phyloP scores from a whole-genome alignment of 2,797 vertebrate genomes.

The Cichlasoma orientale region DNA sequence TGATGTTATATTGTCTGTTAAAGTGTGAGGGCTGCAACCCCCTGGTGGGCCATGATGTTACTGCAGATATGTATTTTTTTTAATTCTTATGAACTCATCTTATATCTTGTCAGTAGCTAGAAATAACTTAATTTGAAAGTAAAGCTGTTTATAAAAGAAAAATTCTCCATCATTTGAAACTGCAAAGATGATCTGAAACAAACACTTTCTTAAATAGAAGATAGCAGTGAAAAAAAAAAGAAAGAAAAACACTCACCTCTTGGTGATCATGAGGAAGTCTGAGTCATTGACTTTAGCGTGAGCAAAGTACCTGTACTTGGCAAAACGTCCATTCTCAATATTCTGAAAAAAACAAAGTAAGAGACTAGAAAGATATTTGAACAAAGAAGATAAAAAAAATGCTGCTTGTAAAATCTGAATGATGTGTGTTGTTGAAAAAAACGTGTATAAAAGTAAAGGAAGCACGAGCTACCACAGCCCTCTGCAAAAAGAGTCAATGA shows the following conservation, averaged over 20 bases:
- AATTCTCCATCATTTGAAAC: not conserved
- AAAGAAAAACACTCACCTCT: constrained; percentile 82
- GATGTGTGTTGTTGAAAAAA: not conserved
- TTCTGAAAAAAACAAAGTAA: constrained; percentile 80
- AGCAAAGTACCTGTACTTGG: constrained; percentile 94
- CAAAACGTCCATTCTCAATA: constrained; percentile 98
- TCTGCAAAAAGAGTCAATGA: not conserved
- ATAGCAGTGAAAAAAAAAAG: not conserved
- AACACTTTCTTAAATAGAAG: not conserved
- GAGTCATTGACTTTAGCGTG: constrained; percentile 96
- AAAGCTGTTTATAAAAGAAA: not conserved
- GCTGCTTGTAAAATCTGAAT: not conserved
- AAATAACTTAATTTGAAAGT: not conserved
- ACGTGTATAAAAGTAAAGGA: not conserved
- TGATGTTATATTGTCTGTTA: too few relatives aligned
- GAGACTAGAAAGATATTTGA: not conserved
- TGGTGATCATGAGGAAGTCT: constrained; percentile 97
- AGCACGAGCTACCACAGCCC: not conserved
- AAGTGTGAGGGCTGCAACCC: not conserved
- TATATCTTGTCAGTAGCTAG: not conserved
- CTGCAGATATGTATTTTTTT: not conserved
- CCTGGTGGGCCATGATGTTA: not conserved
- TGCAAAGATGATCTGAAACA: not conserved
- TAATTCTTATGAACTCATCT: not conserved
- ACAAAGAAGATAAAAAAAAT: not conserved